Conservation (phyloP, 2,888 invertebrate species). For the Caenorhabditis japonica region DNA sequence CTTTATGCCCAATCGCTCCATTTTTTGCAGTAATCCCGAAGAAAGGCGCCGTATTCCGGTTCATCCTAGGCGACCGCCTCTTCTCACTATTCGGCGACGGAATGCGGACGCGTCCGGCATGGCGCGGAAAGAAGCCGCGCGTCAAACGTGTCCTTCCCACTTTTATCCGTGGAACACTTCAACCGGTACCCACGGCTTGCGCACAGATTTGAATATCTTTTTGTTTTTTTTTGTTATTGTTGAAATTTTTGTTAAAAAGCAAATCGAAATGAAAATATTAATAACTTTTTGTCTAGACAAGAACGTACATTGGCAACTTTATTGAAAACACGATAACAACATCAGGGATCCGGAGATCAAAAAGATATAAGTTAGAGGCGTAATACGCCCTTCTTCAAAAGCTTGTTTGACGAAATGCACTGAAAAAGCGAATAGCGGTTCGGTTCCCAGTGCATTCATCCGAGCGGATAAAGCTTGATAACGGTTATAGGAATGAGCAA, state of each 20-base stretch:
- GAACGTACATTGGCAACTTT: too few species aligned
- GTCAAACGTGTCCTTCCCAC: conserved; percentile 64
- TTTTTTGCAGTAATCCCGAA: conserved; percentile 86
- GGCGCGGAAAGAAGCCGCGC: conserved; percentile 69
- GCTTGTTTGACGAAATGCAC: too few species aligned
- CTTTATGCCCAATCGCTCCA: neutral
- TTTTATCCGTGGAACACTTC: conserved; percentile 62
- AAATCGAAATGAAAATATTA: too few species aligned
- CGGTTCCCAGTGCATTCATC: too few species aligned
- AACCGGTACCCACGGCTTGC: conserved; percentile 24
- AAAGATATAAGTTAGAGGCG: conserved; percentile 33
- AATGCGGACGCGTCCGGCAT: conserved; percentile 66
- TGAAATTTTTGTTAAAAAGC: neutral
- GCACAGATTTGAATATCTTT: neutral
- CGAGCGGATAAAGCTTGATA: too few species aligned
- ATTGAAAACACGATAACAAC: neutral
- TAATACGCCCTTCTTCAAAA: too few species aligned
- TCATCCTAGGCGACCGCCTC: conserved; percentile 82
- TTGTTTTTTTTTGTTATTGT: neutral
- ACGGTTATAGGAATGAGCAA: neutral
- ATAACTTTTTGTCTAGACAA: too few species aligned
- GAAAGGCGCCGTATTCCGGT: conserved; percentile 84
- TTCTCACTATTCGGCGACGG: conserved; percentile 87
- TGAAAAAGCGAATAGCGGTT: too few species aligned
- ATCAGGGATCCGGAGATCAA: conserved; percentile 25